Base-by-base conservation (phyloP, 1,140 invertebrate genomes). In the Penaeus japonicus region DNA sequence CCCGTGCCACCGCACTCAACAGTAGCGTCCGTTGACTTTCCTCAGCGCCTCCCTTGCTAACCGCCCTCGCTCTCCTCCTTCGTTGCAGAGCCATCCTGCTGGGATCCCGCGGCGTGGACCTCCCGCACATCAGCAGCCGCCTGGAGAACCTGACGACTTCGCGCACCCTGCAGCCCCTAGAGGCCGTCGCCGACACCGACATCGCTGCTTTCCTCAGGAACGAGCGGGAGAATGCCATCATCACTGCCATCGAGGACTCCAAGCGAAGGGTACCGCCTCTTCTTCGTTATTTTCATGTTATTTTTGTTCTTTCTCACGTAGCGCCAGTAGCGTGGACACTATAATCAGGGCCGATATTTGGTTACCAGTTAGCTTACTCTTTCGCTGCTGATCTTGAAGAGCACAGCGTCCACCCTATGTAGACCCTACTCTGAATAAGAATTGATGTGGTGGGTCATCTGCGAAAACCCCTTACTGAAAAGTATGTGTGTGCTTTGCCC, bases 181-280 rank as follows among this genome's bases (percentile, higher is more conserved):
- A 98, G 93, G 97, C 97, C 2, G 78, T 81, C 15, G 95, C 95
- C 78, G 83, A 90, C 78, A 96, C 96, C 39, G 97, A 99, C 93
- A 96, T 97, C 89, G 94, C 96, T 91, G 97, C 95, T 91, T 99
- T 96, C 92, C 93, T 99, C 4, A 96, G 95, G 92, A 98, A 98
- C 95, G 97, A 99, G 93, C 95, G 96, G 84, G 96, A 98, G 93
- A 99, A 98, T 95, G 97, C 97, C 30, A 96, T 99, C 91, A 93
- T 99, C 5, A 96, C 96, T 32, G 95, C 97, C 15, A 97, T 98
- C 91, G 97, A 98, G 92, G 85, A 87, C 53, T 87, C 85, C 17
- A 87, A 87, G 24, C 78, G 85, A 10, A 81, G 85, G 85, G 85
- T 87, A 75, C 22, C 0, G n/a, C 5, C 32, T 24, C n/a, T 78